phyloP scores from a whole-genome alignment of 2,888 invertebrate species.

The Euproctis similis region DNA sequence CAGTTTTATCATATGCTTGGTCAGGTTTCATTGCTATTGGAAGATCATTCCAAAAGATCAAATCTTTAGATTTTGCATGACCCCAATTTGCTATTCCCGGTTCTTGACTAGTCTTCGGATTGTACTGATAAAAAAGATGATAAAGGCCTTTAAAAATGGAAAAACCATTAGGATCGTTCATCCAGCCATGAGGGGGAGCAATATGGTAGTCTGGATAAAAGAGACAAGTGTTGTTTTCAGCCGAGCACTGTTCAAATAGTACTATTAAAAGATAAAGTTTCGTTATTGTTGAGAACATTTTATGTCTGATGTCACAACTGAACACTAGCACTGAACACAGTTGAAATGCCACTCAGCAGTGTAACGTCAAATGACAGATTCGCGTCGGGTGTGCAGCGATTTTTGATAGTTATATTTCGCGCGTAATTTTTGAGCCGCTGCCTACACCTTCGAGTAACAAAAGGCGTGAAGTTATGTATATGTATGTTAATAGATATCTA shows the following conservation, averaged over 20 bases:
- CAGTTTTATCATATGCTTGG: slow-evolving; percentile 42
- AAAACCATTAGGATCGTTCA: slow-evolving; percentile 76
- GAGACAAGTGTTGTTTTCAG: slow-evolving; percentile 19
- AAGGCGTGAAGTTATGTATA: too few relatives aligned
- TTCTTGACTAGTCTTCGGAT: slow-evolving; percentile 46
- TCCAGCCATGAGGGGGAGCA: slow-evolving; percentile 59
- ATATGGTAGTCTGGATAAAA: slow-evolving; percentile 52
- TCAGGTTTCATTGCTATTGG: slow-evolving; percentile 66
- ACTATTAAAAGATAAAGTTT: slow-evolving; percentile 23
- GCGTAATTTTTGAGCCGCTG: too few relatives aligned
- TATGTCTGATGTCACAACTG: too few relatives aligned
- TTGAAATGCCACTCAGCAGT: too few relatives aligned
- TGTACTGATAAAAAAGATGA: slow-evolving; percentile 70
- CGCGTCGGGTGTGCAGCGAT: too few relatives aligned
- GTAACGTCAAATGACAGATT: too few relatives aligned
- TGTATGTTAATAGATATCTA: too few relatives aligned
- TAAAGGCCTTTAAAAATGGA: slow-evolving; percentile 46
- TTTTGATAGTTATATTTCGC: too few relatives aligned
- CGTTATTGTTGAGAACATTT: slow-evolving; percentile 17
- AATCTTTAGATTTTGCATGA: slow-evolving; percentile 60
- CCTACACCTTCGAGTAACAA: too few relatives aligned
- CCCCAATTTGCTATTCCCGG: slow-evolving; percentile 68
- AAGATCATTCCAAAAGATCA: slow-evolving; percentile 62
- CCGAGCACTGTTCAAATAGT: slow-evolving; percentile 20
- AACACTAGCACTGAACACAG: too few relatives aligned